Evolutionary conservation across 2,113 vertebrate species (phyloP), one percentile per base, ranked within the genome.

Genomic region (Podarcis raffonei): DNA sequence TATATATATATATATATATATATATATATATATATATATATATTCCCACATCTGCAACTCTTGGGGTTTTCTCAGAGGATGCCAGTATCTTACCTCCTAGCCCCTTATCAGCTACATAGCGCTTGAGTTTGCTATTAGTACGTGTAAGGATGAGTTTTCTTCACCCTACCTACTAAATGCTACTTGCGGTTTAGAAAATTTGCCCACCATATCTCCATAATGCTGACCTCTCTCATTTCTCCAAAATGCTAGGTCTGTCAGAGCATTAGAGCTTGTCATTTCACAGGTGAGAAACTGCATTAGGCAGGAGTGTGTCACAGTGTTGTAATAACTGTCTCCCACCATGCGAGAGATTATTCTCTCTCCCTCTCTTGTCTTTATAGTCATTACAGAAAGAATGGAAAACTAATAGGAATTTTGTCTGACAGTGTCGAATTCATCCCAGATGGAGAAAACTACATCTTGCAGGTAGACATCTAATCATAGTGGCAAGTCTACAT

Each of bases 211-310:
- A 53, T 83, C 30, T 1, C 37, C 22, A n/a, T 22, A 22, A n/a
- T 71, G 39, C 16, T n/a, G 4, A 30, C 18, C 3, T 57, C 42
- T 53, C 22, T 20, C n/a, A 84, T 57, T 74, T 84, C 42, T 48
- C 69, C 57, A 69, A 57, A 74, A 35, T 74, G 9, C 69, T 18
- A 74, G 30, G 20, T 35, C 42, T 57, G 30, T 3, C 25, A 71
- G 66, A 84, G 30, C 82, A 74, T 20, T 22, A 72, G 48, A 71
- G 20, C 80, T 6, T 65, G 20, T 65, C 80, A 57, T 72, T 84
- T 25, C n/a, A 57, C n/a, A 59, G 83, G 42, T 84, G 83, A 84
- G 82, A 71, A 48, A 74, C 42, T 84, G 69, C 48, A 59, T 84
- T 57, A 74, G 72, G 48, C 83, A 84, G 74, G 20, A 72, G 48